Evolutionary conservation across 1,140 invertebrate genomes (phyloP).

Genomic region (Catajapyx aquilonaris): DNA sequence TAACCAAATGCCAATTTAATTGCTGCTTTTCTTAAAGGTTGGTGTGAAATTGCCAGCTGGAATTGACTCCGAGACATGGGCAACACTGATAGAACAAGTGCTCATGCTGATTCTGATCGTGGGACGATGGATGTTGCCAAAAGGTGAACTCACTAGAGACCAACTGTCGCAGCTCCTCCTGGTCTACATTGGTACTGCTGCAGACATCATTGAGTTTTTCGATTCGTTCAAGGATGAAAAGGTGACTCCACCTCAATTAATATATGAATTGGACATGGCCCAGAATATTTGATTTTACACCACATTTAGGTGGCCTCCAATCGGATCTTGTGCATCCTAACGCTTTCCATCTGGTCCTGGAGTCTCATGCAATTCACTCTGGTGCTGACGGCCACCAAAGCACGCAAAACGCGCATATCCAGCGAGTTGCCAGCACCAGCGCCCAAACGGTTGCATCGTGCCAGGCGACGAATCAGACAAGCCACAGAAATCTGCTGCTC

Average conservation of each 20-base stretch:
- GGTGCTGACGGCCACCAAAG: slow-evolving; percentile 68
- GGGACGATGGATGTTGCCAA: slow-evolving; percentile 70
- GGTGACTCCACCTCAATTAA: too few species aligned
- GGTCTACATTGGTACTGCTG: slow-evolving; percentile 55
- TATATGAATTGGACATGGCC: too few species aligned
- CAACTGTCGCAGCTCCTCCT: slow-evolving; percentile 77
- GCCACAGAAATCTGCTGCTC: slow-evolving; percentile 41
- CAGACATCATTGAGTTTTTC: slow-evolving; percentile 91
- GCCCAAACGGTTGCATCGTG: slow-evolving; percentile 8
- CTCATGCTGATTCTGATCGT: slow-evolving; percentile 71
- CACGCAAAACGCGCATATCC: slow-evolving; percentile 42
- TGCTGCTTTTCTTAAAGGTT: slow-evolving; percentile 7
- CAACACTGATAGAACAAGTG: slow-evolving; percentile 70
- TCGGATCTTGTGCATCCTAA: slow-evolving; percentile 47
- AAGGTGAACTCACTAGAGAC: slow-evolving; percentile 70
- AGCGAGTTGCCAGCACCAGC: slow-evolving; percentile 7
- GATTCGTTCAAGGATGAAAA: slow-evolving; percentile 57
- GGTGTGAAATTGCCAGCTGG: slow-evolving; percentile 12
- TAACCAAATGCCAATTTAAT: not conserved
- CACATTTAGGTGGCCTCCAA: slow-evolving; percentile 42
- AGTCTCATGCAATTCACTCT: slow-evolving; percentile 76
- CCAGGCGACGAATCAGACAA: slow-evolving; percentile 9
- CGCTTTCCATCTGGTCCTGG: slow-evolving; percentile 69
- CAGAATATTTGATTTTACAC: too few species aligned
- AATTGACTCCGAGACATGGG: slow-evolving; percentile 45